A percentile compares a stretch with the other conserved stretches of the same genome.
Evolutionary conservation across 2,888 invertebrate species (phyloP).

Genomic region (Aspidapion aeneum): DNA sequence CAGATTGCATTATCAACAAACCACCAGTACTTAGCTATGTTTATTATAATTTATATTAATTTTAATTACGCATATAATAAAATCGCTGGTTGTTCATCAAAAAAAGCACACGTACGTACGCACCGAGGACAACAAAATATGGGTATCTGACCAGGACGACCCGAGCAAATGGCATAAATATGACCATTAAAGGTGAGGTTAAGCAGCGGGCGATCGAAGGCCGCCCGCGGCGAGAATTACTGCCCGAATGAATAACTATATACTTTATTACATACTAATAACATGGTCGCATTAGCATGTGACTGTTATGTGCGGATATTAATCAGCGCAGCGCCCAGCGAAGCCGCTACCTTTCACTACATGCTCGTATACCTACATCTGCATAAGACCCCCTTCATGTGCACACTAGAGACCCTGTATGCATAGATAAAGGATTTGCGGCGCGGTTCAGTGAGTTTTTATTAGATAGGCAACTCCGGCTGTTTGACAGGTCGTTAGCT

Average conservation of each 20-base stretch:
- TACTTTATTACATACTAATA: conserved; percentile 52
- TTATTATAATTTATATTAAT: no score
- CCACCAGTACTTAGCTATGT: no score
- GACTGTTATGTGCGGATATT: conserved; percentile 39
- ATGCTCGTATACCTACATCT: conserved; percentile 19
- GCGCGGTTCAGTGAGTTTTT: no score
- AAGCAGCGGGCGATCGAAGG: conserved; percentile 46
- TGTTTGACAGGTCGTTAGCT: no score
- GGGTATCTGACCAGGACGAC: conserved; percentile 40
- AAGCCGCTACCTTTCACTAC: conserved; percentile 32
- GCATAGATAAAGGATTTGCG: no score
- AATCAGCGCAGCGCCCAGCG: conserved; percentile 41
- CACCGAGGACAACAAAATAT: conserved; percentile 30
- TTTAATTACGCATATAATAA: no score
- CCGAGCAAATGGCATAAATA: conserved; percentile 47
- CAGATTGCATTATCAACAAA: no score
- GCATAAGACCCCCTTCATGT: no score
- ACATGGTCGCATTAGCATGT: conserved; percentile 48
- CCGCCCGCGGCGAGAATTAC: conserved; percentile 49
- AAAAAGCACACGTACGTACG: no score
- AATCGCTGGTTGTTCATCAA: no score
- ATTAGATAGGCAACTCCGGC: no score
- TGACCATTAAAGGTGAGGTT: conserved; percentile 52
- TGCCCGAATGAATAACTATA: conserved; percentile 51
- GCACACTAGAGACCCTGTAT: no score